phyloP scores from a whole-genome alignment of 2,888 invertebrate species.

The Polydrusus tereticollis region DNA sequence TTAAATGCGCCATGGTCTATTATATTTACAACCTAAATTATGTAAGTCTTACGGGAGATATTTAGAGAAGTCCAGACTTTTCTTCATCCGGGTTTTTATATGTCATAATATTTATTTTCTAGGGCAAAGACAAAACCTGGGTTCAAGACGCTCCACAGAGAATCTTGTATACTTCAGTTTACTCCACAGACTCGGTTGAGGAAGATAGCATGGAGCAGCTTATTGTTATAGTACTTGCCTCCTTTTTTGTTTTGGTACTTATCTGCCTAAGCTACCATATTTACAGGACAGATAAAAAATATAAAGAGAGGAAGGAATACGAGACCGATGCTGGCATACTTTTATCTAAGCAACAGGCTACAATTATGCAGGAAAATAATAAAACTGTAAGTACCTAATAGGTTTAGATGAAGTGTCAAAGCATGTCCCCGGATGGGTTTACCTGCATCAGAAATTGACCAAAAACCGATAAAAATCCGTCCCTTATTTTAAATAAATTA shows the following conservation, averaged over 20 bases:
- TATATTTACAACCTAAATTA: too few relatives aligned
- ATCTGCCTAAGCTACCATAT: conserved; percentile 79
- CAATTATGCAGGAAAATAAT: conserved; percentile 73
- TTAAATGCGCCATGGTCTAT: too few relatives aligned
- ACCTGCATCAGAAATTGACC: too few relatives aligned
- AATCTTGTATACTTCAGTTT: conserved; percentile 80
- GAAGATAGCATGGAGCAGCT: conserved; percentile 84
- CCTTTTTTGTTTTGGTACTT: conserved; percentile 79
- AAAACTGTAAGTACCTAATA: conserved; percentile 50
- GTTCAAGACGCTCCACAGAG: conserved; percentile 86
- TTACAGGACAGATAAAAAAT: conserved; percentile 81
- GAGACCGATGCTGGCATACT: conserved; percentile 83
- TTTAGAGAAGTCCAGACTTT: too few relatives aligned
- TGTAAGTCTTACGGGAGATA: too few relatives aligned
- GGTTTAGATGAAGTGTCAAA: too few relatives aligned
- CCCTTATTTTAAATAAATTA: too few relatives aligned
- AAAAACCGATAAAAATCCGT: too few relatives aligned
- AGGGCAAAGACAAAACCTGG: conserved; percentile 86
- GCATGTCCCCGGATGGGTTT: too few relatives aligned
- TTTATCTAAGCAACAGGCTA: conserved; percentile 81
- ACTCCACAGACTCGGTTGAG: conserved; percentile 80
- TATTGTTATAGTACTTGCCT: conserved; percentile 83
- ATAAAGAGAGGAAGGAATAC: conserved; percentile 79
- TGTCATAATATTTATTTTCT: conserved; percentile 43
- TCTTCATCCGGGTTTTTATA: too few relatives aligned